A percentile compares a stretch with the other conserved stretches of the same genome.
Evolutionary conservation across 2,113 vertebrate genomes (phyloP).

Genomic region (Calidris pugnax): DNA sequence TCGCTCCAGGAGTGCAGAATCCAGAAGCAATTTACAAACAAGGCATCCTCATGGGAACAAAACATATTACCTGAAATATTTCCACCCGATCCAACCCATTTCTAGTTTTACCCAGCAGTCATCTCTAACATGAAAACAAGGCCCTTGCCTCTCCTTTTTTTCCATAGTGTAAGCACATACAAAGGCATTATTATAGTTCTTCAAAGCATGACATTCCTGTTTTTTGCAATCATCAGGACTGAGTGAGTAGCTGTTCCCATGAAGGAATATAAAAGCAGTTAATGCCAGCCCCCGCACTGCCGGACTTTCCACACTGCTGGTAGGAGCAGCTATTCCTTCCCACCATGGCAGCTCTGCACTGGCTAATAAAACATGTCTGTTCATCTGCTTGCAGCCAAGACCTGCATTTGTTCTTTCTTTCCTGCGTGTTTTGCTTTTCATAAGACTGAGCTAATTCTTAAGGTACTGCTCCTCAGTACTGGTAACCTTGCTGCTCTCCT

Average conservation of each 20-base stretch:
- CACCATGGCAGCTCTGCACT: fast-evolving
- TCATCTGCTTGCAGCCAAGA: background rate
- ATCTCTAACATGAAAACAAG: background rate
- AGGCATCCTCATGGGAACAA: background rate
- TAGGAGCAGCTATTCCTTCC: background rate
- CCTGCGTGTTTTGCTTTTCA: background rate
- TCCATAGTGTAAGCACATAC: background rate
- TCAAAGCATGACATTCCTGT: background rate
- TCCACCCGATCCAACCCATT: background rate
- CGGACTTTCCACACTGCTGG: background rate
- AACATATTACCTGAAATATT: background rate
- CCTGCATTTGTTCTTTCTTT: background rate
- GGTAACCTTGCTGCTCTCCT: background rate
- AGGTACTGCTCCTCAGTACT: background rate
- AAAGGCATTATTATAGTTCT: background rate
- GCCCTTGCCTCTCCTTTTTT: background rate
- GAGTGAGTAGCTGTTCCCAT: background rate
- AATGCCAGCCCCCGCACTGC: background rate
- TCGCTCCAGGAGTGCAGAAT: background rate
- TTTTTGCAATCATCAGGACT: background rate
- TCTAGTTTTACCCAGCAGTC: background rate
- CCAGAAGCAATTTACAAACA: background rate
- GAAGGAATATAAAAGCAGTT: background rate
- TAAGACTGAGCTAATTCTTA: background rate
- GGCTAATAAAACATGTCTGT: background rate